Evolutionary conservation across 2,113 vertebrate genomes (phyloP).

Genomic region (Sinocyclocheilus anophthalmus): DNA sequence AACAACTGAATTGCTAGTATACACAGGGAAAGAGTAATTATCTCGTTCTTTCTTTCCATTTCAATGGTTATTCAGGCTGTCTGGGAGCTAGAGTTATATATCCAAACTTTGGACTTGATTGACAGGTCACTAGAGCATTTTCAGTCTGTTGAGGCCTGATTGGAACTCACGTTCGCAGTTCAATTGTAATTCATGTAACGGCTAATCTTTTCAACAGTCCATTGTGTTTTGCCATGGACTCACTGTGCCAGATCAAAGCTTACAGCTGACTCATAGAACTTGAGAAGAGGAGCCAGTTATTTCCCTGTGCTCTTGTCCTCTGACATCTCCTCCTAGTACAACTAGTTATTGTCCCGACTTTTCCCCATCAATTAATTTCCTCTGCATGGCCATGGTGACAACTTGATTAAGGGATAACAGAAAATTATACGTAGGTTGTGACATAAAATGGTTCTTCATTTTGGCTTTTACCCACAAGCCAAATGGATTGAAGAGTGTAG

Average conservation of each 20-base stretch:
- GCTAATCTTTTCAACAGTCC: slow-evolving; percentile 79
- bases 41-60: slow-evolving; percentile 20
- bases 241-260: slow-evolving; percentile 65
- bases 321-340: slow-evolving; percentile 18
- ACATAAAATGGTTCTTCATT: slow-evolving; percentile 4
- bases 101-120: slow-evolving; percentile 77
- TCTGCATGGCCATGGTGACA: slow-evolving; percentile 47
- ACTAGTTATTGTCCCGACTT: slow-evolving; percentile 39
- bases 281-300: slow-evolving; percentile 55
- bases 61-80: slow-evolving; percentile 68
- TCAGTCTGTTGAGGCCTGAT: slow-evolving; percentile 45
- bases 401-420: slow-evolving; percentile 14
- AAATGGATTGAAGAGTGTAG: slow-evolving; percentile 12
- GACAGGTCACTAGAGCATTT: slow-evolving; percentile 73
- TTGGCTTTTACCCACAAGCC: slow-evolving; percentile 18
- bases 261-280: slow-evolving; percentile 63
- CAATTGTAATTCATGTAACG: slow-evolving; percentile 29
- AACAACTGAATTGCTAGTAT: background rate
- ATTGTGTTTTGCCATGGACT: slow-evolving; percentile 71
- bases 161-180: slow-evolving; percentile 58
- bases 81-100: slow-evolving; percentile 83
- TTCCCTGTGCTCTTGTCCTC: slow-evolving; percentile 4
- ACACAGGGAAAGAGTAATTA: background rate
- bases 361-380: slow-evolving; percentile 31
- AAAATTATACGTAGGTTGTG: background rate